Evolutionary conservation across 2,797 vertebrate species (phyloP), one percentile per base, ranked within the genome.

Genomic region (Tarsius wallacei): DNA sequence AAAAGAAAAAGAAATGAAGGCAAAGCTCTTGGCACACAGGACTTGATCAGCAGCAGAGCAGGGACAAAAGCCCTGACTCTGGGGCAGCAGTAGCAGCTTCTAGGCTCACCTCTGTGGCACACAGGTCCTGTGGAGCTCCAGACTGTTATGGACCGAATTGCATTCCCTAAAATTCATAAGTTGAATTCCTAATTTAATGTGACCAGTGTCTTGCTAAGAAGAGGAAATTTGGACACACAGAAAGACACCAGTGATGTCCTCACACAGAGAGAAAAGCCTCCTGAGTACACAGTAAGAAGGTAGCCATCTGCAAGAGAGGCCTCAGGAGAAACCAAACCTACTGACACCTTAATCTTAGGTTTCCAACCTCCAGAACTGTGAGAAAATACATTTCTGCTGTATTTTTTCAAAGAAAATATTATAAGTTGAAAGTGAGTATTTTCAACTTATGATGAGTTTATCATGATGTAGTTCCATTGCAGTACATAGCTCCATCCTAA

Each of bases 71-170:
- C 19, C 28, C 19, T 4, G 59, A 42, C 26, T 5, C 64, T 1
- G 36, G 36, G 82, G 14, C 53, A 3, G 68, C 6, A 21, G 10
- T 36, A 0, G 61, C 24, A 24, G 57, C 73, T 49, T 24, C 82
- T 53, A 12, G 71, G 82, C 31, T 97, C 93, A 99, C 99, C 97
- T 99, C 98, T 77, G 97, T 97, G 57, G 99, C 98, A 11, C 99
- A 99, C 63, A 98, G 98, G 80, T 99, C 99, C 97, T 99, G 97
- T 99, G 99, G 53, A 95, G 98, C 98, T 99, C 99, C 98, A 99
- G 95, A 74, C 19, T 55, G 31, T 78, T 78, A 55, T 14, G 51
- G 74, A 77, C 31, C 55, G 51, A 55, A 77, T 55, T 77, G 74
- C n/a, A 3, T n/a, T 53, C 51, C 51, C 49, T 31, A 55, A 77